These are phyloP conservation scores for Urosaurus nigricauda DNA, from an alignment of 2,797 vertebrate species.

Conservation along the genomic window DNA sequence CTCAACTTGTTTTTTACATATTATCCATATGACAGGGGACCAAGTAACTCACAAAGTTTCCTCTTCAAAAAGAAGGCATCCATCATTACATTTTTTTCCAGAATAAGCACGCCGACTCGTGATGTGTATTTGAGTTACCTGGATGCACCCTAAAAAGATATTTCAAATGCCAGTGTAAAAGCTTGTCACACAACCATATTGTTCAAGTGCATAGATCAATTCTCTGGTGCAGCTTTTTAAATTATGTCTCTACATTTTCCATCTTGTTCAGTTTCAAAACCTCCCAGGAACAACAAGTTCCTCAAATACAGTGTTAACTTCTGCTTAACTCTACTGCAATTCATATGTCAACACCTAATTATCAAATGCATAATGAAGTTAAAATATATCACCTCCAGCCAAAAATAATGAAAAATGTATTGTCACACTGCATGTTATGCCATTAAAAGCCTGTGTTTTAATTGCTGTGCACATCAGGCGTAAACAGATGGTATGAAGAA, in stretches of 20 bases:
- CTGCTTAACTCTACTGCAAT: neutral
- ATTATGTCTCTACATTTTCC: neutral
- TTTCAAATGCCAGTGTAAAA: conserved; percentile 26
- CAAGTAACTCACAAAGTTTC: neutral
- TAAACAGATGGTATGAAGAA: conserved; percentile 7
- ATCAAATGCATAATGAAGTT: neutral
- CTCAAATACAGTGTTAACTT: conserved; percentile 35
- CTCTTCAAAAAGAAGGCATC: neutral
- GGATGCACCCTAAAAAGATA: conserved; percentile 32
- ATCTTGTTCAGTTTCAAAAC: conserved; percentile 19
- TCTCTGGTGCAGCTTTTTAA: neutral
- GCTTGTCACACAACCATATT: neutral
- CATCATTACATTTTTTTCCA: neutral
- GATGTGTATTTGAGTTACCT: neutral
- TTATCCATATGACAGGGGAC: neutral
- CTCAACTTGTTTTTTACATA: neutral
- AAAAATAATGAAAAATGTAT: neutral
- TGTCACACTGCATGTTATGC: neutral
- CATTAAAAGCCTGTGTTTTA: neutral
- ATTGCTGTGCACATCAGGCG: neutral
- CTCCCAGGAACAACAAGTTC: conserved; percentile 1
- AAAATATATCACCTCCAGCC: conserved; percentile 7
- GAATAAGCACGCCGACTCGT: neutral
- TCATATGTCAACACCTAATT: neutral
- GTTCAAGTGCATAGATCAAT: conserved; percentile 6